These are phyloP conservation scores for Parazoanthus darwini DNA, from an alignment of 92 coral and sea anemone genomes.

Conservation along the genomic window DNA sequence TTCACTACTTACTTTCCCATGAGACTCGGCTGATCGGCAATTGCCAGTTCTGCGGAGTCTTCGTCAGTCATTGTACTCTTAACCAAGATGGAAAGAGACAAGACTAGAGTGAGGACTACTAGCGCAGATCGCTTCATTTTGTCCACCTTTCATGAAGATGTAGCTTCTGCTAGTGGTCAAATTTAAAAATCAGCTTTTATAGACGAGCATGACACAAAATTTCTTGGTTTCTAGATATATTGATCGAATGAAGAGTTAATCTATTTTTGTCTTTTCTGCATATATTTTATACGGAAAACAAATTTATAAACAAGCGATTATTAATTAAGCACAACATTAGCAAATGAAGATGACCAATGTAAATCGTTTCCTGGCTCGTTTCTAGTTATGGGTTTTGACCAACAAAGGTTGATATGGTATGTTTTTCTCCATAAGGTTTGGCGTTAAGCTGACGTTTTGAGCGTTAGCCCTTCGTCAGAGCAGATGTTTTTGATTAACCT, in stretches of 20 bases:
- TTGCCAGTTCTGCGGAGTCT: neutral
- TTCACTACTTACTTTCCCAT: too few relatives aligned
- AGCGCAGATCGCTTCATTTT: neutral
- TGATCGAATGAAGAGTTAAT: neutral
- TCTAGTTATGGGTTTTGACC: neutral
- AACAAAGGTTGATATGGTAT: too few relatives aligned
- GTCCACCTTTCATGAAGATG: neutral
- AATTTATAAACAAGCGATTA: neutral
- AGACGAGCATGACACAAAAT: neutral
- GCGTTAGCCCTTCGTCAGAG: too few relatives aligned
- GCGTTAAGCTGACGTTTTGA: too few relatives aligned
- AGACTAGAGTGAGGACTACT: neutral
- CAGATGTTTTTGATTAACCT: too few relatives aligned
- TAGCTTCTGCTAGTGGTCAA: neutral
- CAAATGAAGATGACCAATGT: neutral
- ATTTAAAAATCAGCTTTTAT: neutral
- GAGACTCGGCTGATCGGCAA: slow-evolving; percentile 16
- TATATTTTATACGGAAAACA: neutral
- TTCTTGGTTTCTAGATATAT: neutral
- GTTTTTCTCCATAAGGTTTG: too few relatives aligned
- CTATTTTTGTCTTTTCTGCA: neutral
- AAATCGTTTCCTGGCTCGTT: neutral
- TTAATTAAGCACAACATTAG: too few relatives aligned
- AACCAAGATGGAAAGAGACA: slow-evolving; percentile 7
- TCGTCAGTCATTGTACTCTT: slow-evolving; percentile 1